Base-by-base conservation (phyloP, 2,113 vertebrate genomes). In the Cricetomys ansorgei region DNA sequence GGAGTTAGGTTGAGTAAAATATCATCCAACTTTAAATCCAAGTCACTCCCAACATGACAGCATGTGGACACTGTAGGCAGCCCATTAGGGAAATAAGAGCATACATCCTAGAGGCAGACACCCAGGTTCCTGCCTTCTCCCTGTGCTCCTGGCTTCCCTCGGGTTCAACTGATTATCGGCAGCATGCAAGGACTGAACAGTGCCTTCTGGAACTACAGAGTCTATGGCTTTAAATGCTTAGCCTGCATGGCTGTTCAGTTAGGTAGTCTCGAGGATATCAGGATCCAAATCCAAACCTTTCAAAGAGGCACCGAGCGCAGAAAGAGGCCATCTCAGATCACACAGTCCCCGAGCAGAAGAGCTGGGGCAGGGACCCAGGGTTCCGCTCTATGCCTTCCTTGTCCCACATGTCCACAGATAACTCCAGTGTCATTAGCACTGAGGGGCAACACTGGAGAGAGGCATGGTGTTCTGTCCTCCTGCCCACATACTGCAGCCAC, bases 161-260 rank as follows among this genome's bases (percentile, higher is more conserved):
- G 75, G 70, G 50, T 72, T 92, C 88, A 92, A 9, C 13, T 43
- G 75, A 10, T n/a, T n/a, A n/a, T 45, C 29, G 25, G 34, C 0
- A 86, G 27, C 34, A 23, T 43, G 34, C 3, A 80, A 57, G 55
- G 59, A n/a, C 62, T 75, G 31, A 40, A 40, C 10, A 23, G 62
- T 70, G 55, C 15, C 48, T 93, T 94, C 45, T 65, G 19, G 70
- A 92, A 90, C 64, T 73, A 91, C 5, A 34, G 29, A 80, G 45
- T 57, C 90, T 70, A 67, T 90, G 50, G 79, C 77, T n/a, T n/a
- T 76, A 53, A 88, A 21, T 89, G n/a, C n/a, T n/a, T n/a, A n/a
- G n/a, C n/a, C n/a, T 59, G 23, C 2, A 48, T 16, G 65, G 93
- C 34, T 88, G 40, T 81, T 45, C 62, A 65, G 43, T 45, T 53